A percentile compares a stretch with the other conserved stretches of the same genome.
Evolutionary conservation across 2,888 invertebrate species (phyloP).

Genomic region (Camponotus fellah): DNA sequence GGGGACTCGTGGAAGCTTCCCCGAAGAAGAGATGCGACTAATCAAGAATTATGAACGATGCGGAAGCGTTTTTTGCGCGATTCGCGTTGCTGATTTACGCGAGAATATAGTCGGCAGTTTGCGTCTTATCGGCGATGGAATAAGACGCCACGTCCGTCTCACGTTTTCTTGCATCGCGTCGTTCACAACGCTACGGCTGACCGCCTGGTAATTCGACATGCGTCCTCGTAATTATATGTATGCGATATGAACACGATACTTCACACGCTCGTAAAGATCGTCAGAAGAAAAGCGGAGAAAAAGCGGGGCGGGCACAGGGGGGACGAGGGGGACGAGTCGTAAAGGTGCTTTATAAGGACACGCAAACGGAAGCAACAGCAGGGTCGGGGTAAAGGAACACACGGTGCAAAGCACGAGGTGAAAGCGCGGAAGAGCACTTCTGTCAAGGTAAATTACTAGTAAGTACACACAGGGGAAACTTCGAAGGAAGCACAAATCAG

Average conservation of each 20-base stretch:
- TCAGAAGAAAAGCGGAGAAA: constrained; percentile 35
- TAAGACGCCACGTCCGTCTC: constrained; percentile 14
- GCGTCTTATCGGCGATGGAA: constrained; percentile 19
- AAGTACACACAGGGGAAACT: constrained; percentile 56
- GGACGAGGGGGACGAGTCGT: constrained; percentile 22
- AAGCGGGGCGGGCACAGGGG: not conserved
- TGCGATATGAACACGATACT: constrained; percentile 35
- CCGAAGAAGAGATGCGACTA: not conserved
- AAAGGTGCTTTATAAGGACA: constrained; percentile 58
- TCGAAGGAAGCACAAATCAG: constrained; percentile 44
- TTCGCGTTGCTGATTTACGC: constrained; percentile 20
- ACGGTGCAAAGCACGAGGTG: constrained; percentile 55
- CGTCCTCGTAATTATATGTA: constrained; percentile 46
- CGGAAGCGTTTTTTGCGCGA: constrained; percentile 6
- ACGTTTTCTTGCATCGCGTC: not conserved
- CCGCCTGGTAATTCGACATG: constrained; percentile 39
- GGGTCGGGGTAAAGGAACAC: constrained; percentile 49
- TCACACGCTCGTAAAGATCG: constrained; percentile 42
- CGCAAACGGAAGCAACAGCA: constrained; percentile 52
- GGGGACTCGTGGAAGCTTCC: not conserved
- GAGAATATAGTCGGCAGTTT: not conserved
- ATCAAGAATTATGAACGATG: constrained; percentile 21
- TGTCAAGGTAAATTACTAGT: constrained; percentile 70
- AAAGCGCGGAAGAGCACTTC: constrained; percentile 65
- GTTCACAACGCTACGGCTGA: constrained; percentile 7